Evolutionary conservation across 2,113 vertebrate species (phyloP).

Genomic region (Sminthopsis crassicaudata): DNA sequence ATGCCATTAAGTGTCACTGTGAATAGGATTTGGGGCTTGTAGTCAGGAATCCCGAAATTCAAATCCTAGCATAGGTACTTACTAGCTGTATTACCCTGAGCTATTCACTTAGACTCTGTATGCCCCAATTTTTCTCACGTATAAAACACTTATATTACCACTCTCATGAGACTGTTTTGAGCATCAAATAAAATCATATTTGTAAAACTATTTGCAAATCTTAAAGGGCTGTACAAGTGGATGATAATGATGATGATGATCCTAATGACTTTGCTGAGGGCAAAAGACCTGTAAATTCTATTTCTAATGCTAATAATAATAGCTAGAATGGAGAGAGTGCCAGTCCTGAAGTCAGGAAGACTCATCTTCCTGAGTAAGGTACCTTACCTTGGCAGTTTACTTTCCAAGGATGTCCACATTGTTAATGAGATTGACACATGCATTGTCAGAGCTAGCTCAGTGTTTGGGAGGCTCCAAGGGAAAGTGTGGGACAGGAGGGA

Average conservation of each 20-base stretch:
- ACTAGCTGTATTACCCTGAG: not conserved
- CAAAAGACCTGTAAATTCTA: not conserved
- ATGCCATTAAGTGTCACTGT: not conserved
- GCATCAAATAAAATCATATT: not conserved
- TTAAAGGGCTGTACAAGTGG: not conserved
- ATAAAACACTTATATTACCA: not conserved
- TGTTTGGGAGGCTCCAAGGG: too few species aligned
- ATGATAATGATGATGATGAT: not conserved
- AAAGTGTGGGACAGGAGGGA: too few species aligned
- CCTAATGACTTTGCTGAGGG: not conserved
- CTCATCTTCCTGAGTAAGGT: not conserved
- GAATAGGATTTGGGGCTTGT: not conserved
- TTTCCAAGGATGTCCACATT: too few species aligned
- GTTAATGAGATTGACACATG: too few species aligned
- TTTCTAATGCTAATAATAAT: not conserved
- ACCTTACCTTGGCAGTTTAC: too few species aligned
- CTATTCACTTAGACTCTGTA: not conserved
- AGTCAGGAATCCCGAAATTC: not conserved
- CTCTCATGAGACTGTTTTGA: not conserved
- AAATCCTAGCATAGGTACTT: not conserved
- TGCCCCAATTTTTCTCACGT: not conserved
- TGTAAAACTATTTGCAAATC: not conserved
- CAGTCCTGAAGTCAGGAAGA: not conserved
- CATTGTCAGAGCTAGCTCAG: too few species aligned
- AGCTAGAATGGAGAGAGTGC: not conserved